Conservation (phyloP, 2,888 invertebrate genomes). For the Dynastes hyllus region DNA sequence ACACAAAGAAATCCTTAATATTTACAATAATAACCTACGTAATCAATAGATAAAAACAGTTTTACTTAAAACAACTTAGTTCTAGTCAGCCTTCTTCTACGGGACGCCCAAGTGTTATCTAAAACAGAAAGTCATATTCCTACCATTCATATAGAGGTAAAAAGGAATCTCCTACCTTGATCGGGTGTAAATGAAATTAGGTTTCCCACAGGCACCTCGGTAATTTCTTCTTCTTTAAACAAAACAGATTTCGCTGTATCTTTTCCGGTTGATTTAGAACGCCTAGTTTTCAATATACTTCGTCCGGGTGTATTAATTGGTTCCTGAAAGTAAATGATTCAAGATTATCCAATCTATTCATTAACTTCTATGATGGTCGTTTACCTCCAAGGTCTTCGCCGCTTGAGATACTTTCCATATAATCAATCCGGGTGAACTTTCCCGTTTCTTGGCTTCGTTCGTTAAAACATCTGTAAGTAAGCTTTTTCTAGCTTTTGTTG, state of each 20-base stretch:
- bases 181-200: slow-evolving; percentile 29
- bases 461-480: slow-evolving; percentile 34
- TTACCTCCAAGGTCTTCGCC: slow-evolving; percentile 56
- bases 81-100: slow-evolving; percentile 20
- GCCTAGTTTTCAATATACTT: slow-evolving; percentile 51
- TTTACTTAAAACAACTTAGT: slow-evolving; percentile 25
- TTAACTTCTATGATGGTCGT: background rate
- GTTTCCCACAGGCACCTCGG: slow-evolving; percentile 20
- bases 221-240: slow-evolving; percentile 48
- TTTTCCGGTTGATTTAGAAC: slow-evolving; percentile 27
- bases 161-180: background rate
- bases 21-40: too few relatives aligned
- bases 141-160: background rate
- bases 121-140: background rate
- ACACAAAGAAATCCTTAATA: background rate
- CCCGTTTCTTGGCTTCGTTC: slow-evolving; percentile 34
- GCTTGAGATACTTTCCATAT: slow-evolving; percentile 62
- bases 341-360: background rate
- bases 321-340: slow-evolving; percentile 9
- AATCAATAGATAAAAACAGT: too few relatives aligned
- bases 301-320: slow-evolving; percentile 38
- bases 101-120: slow-evolving; percentile 3
- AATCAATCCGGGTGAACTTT: slow-evolving; percentile 62
- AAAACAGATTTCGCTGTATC: slow-evolving; percentile 51
- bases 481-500: slow-evolving; percentile 34